phyloP scores from a whole-genome alignment of 2,113 vertebrate species.

The Catagonus wagneri region DNA sequence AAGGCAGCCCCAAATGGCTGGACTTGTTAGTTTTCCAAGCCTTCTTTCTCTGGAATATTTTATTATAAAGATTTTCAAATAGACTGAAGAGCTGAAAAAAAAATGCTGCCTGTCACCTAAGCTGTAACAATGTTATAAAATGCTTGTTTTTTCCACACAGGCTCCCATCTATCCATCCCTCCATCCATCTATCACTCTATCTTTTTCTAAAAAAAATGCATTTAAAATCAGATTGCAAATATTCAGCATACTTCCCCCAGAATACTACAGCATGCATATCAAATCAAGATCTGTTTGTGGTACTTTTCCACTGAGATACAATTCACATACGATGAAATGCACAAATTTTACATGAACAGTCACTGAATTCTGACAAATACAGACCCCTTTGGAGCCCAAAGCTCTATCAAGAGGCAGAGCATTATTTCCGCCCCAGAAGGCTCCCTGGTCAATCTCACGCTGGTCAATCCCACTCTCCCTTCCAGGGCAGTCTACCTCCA shows the following conservation, averaged over 20 bases:
- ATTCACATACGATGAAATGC: neutral
- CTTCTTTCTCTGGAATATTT: conserved; percentile 14
- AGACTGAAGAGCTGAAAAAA: neutral
- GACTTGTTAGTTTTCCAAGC: neutral
- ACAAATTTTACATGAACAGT: neutral
- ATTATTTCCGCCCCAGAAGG: neutral
- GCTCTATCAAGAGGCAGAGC: neutral
- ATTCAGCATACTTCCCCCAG: neutral
- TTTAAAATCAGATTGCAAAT: conserved; percentile 9
- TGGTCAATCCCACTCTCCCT: neutral
- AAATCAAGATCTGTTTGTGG: neutral
- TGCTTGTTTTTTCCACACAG: neutral
- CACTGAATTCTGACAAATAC: conserved; percentile 13
- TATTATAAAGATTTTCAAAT: conserved; percentile 38
- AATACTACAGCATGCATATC: neutral
- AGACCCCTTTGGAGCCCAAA: neutral
- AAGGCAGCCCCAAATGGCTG: neutral
- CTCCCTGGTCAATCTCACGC: neutral
- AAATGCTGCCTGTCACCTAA: neutral
- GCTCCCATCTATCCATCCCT: neutral
- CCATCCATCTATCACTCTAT: neutral
- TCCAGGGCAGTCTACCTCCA: neutral
- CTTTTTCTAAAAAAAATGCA: neutral
- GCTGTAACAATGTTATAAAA: conserved; percentile 21
- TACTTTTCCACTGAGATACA: neutral